phyloP scores from a whole-genome alignment of 2,113 vertebrate species.

The Sylvicapra grimmia region DNA sequence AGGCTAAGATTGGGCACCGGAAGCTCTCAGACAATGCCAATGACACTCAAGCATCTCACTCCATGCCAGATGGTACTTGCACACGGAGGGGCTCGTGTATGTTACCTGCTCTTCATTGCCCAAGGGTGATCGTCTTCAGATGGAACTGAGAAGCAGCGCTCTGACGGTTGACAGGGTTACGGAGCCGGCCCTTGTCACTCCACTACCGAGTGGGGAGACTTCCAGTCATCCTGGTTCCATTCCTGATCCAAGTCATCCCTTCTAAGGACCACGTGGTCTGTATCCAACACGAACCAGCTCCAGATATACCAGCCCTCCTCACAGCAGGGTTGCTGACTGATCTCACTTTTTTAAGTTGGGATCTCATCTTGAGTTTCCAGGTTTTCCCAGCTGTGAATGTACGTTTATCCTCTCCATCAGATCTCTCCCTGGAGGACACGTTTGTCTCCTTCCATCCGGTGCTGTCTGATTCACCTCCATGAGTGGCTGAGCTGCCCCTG shows the following conservation, averaged over 20 bases:
- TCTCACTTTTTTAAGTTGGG: neutral
- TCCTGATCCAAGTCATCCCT: too few species aligned
- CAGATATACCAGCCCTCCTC: neutral
- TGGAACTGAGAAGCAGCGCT: too few species aligned
- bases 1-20: neutral
- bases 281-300: accelerated
- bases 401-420: too few species aligned
- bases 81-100: accelerated
- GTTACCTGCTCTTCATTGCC: accelerated
- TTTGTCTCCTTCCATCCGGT: accelerated
- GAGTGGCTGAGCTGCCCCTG: neutral
- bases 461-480: accelerated
- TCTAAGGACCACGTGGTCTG: accelerated
- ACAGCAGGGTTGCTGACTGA: accelerated
- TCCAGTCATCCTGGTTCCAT: neutral
- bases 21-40: too few species aligned
- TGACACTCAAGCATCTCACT: neutral
- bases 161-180: neutral
- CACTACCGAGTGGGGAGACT: accelerated
- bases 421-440: neutral
- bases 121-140: accelerated
- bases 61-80: accelerated
- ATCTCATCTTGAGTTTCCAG: neutral
- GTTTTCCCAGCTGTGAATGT: neutral
- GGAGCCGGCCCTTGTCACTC: neutral